Evolutionary conservation across 2,797 vertebrate species (phyloP), one percentile per base, ranked within the genome.

Genomic region (Scolopax bukidnonensis): DNA sequence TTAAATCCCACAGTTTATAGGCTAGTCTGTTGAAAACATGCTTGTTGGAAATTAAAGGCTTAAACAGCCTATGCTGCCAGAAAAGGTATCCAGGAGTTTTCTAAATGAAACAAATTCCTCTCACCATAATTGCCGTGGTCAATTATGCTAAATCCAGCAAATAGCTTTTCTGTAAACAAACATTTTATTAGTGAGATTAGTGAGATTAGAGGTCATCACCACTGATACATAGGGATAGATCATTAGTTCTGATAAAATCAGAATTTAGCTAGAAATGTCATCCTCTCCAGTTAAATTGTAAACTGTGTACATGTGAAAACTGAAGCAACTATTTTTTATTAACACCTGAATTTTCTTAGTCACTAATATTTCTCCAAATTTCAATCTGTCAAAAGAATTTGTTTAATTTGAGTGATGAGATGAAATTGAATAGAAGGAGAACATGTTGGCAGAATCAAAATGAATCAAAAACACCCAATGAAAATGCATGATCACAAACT

Each of bases 121-220:
- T 95, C 50, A n/a, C 79, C 76, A 2, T 96, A 97, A 98, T 98
- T 97, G 93, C 57, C 92, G 92, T 90, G 87, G 93, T 97, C 96
- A 95, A 57, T 97, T 97, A 95, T 96, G 96, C 86, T 96, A 97
- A 96, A 96, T 91, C 77, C 91, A 94, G 89, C 93, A 97, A 97
- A 97, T 77, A 96, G 43, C 74, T 95, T 93, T 96, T 78, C 77
- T 88, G 93, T 92, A 97, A 97, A 89, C 30, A 94, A 95, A 85
- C 68, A 81, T 89, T 97, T 97, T 94, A 51, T 78, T 85, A 93
- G 89, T 21, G 4, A 89, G 65, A 84, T 78, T 85, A 93, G 89
- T 21, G 4, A 89, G 65, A 84, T 85, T 93, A 96, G 90, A 93
- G 81, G 59, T 90, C 88, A 84, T 94, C 57, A 70, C 47, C 45